Percentiles rank a stretch among this genome's conserved stretches.
phyloP scores from a whole-genome alignment of 92 coral and sea anemone species.

The Epizoanthus stellaris region DNA sequence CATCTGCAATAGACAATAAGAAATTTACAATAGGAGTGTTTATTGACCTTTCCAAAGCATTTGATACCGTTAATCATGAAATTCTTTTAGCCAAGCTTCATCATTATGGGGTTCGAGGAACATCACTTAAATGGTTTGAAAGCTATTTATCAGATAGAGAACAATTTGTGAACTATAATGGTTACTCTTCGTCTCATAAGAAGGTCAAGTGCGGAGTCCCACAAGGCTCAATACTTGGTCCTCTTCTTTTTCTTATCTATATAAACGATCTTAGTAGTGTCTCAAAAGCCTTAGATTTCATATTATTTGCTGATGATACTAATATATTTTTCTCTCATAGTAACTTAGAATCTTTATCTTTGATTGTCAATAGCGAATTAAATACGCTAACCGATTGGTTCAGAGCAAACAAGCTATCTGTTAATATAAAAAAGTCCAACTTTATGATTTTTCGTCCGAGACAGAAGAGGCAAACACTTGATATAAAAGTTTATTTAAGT shows the following conservation, averaged over 20 bases:
- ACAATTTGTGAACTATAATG: constrained; percentile 55
- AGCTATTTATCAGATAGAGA: constrained; percentile 46
- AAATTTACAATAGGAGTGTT: constrained; percentile 47
- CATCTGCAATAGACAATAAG: constrained; percentile 46
- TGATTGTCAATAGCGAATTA: constrained; percentile 31
- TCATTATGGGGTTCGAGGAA: constrained; percentile 50
- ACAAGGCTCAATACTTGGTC: constrained; percentile 60
- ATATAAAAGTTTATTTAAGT: no score
- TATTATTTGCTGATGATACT: constrained; percentile 54
- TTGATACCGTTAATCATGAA: constrained; percentile 60
- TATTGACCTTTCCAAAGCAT: constrained; percentile 48
- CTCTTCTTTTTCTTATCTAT: constrained; percentile 52
- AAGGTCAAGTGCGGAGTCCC: constrained; percentile 59
- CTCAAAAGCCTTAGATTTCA: constrained; percentile 49
- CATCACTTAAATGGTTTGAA: constrained; percentile 45
- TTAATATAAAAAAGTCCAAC: constrained; percentile 33
- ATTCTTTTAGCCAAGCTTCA: constrained; percentile 43
- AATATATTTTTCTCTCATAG: constrained; percentile 48
- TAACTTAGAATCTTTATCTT: constrained; percentile 20
- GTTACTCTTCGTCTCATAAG: constrained; percentile 36
- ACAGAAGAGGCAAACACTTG: no score
- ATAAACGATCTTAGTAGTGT: constrained; percentile 59
- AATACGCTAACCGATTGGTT: constrained; percentile 38
- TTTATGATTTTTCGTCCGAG: no score
- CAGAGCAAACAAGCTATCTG: constrained; percentile 46